Evolutionary conservation across 2,797 vertebrate species (phyloP).

Genomic region (Loris lydekkerianus): DNA sequence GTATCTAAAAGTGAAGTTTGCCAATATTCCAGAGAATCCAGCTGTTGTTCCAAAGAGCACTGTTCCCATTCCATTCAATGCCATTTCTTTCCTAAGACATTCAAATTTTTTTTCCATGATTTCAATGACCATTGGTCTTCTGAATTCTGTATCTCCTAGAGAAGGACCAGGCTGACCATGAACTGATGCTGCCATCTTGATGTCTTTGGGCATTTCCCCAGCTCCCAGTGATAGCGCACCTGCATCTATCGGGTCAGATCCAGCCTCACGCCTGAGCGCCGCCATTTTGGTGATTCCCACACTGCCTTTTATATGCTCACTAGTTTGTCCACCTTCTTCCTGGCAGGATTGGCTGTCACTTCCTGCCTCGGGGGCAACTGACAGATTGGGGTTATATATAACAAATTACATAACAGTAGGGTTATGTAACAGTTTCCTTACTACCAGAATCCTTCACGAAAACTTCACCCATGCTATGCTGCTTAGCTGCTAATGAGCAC

Average conservation of each 20-base stretch:
- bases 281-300: constrained; percentile 71
- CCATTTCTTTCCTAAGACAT: constrained; percentile 72
- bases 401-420: too few species aligned
- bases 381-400: too few species aligned
- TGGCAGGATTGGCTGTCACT: too few species aligned
- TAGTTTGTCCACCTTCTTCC: too few species aligned
- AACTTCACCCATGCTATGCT: too few species aligned
- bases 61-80: constrained; percentile 88
- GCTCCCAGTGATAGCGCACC: not conserved
- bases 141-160: constrained; percentile 67
- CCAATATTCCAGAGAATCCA: constrained; percentile 89
- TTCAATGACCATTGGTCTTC: constrained; percentile 68
- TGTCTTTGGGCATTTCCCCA: constrained; percentile 34
- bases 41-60: constrained; percentile 87
- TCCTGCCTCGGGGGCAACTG: too few species aligned
- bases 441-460: too few species aligned
- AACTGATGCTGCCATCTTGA: constrained; percentile 54
- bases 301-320: too few species aligned
- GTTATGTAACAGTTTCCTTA: too few species aligned
- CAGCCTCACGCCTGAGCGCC: not conserved
- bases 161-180: constrained; percentile 45
- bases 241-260: accelerated
- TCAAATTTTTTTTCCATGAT: constrained; percentile 75
- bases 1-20: constrained; percentile 91
- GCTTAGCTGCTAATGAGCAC: too few species aligned